A percentile compares a stretch with the other conserved stretches of the same genome.
phyloP scores from a whole-genome alignment of 2,113 vertebrate genomes.

The Pseudopipra pipra region DNA sequence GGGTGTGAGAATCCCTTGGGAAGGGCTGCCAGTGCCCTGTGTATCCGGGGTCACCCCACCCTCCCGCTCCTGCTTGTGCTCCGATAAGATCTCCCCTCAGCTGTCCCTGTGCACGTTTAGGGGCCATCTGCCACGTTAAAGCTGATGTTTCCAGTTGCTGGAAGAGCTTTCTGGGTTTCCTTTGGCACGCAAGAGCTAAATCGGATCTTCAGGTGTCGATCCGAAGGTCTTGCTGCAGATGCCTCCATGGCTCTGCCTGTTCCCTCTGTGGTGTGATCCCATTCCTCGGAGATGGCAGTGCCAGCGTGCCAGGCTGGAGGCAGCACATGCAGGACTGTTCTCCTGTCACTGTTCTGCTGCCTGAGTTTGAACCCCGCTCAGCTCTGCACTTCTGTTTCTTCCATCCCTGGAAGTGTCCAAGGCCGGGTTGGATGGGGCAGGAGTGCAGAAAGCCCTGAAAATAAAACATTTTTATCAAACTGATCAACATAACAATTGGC shows the following conservation, averaged over 20 bases:
- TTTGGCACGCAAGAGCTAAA: not conserved
- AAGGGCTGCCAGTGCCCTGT: not conserved
- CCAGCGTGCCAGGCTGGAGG: not conserved
- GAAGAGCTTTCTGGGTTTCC: not conserved
- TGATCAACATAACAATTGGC: not conserved
- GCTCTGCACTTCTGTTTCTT: not conserved
- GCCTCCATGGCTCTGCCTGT: not conserved
- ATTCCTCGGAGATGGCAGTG: fast-evolving
- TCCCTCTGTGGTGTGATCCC: not conserved
- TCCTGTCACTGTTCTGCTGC: not conserved
- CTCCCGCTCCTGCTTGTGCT: not conserved
- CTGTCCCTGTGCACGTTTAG: fast-evolving
- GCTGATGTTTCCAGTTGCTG: not conserved
- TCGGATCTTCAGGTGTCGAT: fast-evolving
- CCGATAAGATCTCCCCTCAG: not conserved
- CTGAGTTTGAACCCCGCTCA: not conserved
- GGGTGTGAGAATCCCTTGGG: not conserved
- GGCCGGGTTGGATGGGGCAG: not conserved
- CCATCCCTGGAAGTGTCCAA: not conserved
- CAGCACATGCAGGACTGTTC: not conserved
- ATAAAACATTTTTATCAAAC: not conserved
- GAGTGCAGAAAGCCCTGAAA: not conserved
- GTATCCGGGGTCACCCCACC: not conserved
- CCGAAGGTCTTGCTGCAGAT: not conserved
- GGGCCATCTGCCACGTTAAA: not conserved